Evolutionary conservation across 2,113 vertebrate species (phyloP), one percentile per base, ranked within the genome.

Genomic region (Cervus canadensis): DNA sequence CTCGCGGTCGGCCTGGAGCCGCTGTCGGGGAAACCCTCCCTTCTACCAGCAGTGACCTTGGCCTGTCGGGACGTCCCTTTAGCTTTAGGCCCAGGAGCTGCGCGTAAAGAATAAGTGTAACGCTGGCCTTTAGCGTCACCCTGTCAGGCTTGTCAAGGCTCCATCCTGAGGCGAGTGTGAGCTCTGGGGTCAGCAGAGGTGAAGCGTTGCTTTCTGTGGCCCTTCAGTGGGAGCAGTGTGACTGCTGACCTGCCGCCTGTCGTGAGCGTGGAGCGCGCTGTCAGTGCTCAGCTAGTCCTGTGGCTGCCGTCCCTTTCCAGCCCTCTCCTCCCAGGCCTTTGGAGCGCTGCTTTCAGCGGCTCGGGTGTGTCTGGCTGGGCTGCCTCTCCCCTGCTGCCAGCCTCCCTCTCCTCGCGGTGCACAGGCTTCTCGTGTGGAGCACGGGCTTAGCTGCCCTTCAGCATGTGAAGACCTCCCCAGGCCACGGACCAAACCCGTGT

Each of bases 291-390:
- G 3, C 30, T 15, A 12, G n/a, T 62, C 12, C 54, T 87, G 6
- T 36, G 33, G 8, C 52, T 14, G 16, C 8, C n/a, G n/a, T 43
- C 28, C 50, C 30, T 43, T 74, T n/a, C 7, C 54, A 36, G n/a
- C 11, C 5, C n/a, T 54, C 30, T 56, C 19, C 26, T 21, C 11
- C 26, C 10, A 36, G 57, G 19, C 50, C 76, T 91, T 90, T 25
- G 10, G 45, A 40, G 30, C 7, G 36, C 23, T 90, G 43, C n/a
- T 82, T 3, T 36, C n/a, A 3, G 2, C 25, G 7, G 4, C 3
- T 14, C 7, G 0, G 3, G 11, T 7, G 0, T 26, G 36, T 43
- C 14, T 43, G 36, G 36, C 6, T 2, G 71, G 7, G 23, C 36
- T 43, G 71, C 1, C 12, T 14, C 33, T 13, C 14, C 71, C 36